Evolutionary conservation across 92 coral and sea anemone species (phyloP), one percentile per base, ranked within the genome.

Genomic region (Hydrozoanthus gracilis): DNA sequence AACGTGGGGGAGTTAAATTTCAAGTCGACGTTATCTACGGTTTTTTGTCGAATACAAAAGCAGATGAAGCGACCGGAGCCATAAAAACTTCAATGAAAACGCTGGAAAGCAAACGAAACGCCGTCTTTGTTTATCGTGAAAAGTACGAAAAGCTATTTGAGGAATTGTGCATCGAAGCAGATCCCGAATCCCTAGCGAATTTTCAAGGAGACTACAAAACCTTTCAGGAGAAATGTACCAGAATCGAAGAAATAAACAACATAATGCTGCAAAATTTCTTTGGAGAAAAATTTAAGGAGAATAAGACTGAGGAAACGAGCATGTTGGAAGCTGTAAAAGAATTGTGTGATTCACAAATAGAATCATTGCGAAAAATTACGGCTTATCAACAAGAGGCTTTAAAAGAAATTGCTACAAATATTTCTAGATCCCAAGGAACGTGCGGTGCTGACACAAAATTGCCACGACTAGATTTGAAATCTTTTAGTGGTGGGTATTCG

Each of bases 401-500:
- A 56, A 56, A 56, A n/a, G 64, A 56, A 56, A 56, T 56, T 56
- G 64, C 64, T 8, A 54, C 45, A 54, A 58, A 46, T 20, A n/a
- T 60, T 35, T 55, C 67, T 56, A 69, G 20, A 27, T 14, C 64
- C n/a, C 54, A 17, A 51, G 68, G 14, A 35, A 45, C 83, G 5
- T 27, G 6, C n/a, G 64, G 8, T 51, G 12, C 27, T 10, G 50
- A 51, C 16, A 49, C 61, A 51, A 80, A 80, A 50, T 72, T 80
- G 27, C 86, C 76, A 2, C 52, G 58, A n/a, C 45, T 80, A 50
- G 86, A 80, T 80, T 80, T 80, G 65, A 80, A 80, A 62, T 18
- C 68, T n/a, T 80, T 80, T 72, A 51, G 68, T 44, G 86, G 86
- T 35, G 86, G 86, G 17, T 52, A 80, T n/a, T 47, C 86, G 17